Evolutionary conservation across 2,113 vertebrate genomes (phyloP).

Genomic region (Pterocles gutturalis): DNA sequence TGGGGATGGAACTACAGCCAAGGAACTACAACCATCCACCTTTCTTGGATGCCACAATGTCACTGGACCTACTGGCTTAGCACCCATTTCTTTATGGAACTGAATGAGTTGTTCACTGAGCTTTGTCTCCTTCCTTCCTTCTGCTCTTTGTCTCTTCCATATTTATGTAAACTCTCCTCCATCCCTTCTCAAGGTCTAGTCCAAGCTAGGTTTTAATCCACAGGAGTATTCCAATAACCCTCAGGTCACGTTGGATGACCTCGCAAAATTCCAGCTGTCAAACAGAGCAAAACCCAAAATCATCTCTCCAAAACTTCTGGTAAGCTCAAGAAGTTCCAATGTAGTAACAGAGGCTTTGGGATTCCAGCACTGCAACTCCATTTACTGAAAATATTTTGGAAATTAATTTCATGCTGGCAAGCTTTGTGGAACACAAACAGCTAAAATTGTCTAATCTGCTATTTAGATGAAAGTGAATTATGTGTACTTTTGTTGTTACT

Average conservation of each 20-base stretch:
- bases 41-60: neutral
- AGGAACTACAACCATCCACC: neutral
- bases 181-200: neutral
- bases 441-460: neutral
- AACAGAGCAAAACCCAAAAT: neutral
- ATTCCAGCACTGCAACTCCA: neutral
- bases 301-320: neutral
- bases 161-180: neutral
- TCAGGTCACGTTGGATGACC: neutral
- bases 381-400: neutral
- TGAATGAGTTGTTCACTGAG: neutral
- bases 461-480: neutral
- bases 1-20: neutral
- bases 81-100: neutral
- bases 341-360: neutral
- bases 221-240: neutral
- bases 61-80: neutral
- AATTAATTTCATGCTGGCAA: constrained; percentile 9
- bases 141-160: neutral
- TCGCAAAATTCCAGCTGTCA: neutral
- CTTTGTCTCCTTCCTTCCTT: neutral
- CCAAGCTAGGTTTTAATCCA: neutral
- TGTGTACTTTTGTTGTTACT: neutral
- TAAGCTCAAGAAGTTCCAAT: neutral
- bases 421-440: neutral